Evolutionary conservation across 2,797 vertebrate species (phyloP), one percentile per base, ranked within the genome.

Genomic region (Micropoecilia bifurca): DNA sequence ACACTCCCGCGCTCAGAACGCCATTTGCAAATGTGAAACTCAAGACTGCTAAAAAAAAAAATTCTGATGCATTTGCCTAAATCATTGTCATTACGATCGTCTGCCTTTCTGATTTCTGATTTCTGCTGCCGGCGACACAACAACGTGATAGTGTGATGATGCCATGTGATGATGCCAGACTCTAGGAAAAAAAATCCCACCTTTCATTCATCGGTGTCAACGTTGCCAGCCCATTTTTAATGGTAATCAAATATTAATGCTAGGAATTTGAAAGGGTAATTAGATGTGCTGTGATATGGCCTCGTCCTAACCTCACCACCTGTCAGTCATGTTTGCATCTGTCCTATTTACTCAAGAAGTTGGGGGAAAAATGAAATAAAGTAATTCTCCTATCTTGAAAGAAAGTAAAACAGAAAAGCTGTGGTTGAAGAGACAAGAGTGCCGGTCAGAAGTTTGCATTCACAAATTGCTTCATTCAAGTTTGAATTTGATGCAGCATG

Each of bases 231-330:
- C 20, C 63, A 25, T 22, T 41, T 79, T 83, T 82, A 72, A 82
- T 68, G 79, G 30, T 79, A 86, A 88, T 90, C 74, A 82, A 77
- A 87, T 87, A 81, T 77, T 83, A 83, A 89, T 86, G 63, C 50
- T 59, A 39, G 33, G 18, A 80, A 80, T 85, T 68, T 61, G 68
- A 77, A 77, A 63, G 48, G 12, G 74, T 89, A 84, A 91, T 85
- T 77, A 89, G 75, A 92, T 92, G 87, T 74, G 41, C 46, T 0
- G 73, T 66, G 76, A 88, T 74, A 69, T 74, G 47, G 16, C 16
- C 39, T n/a, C 75, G 53, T 18, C 69, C 47, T 77, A 68, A 43
- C 20, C 36, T 41, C 39, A 53, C 69, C 61, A 30, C 9, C 45
- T 8, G 10, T 61, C 72, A 55, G 43, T 66, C 14, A 43, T 0